Evolutionary conservation across 2,113 vertebrate genomes (phyloP), one percentile per base, ranked within the genome.

Genomic region (Lethenteron reissneri): DNA sequence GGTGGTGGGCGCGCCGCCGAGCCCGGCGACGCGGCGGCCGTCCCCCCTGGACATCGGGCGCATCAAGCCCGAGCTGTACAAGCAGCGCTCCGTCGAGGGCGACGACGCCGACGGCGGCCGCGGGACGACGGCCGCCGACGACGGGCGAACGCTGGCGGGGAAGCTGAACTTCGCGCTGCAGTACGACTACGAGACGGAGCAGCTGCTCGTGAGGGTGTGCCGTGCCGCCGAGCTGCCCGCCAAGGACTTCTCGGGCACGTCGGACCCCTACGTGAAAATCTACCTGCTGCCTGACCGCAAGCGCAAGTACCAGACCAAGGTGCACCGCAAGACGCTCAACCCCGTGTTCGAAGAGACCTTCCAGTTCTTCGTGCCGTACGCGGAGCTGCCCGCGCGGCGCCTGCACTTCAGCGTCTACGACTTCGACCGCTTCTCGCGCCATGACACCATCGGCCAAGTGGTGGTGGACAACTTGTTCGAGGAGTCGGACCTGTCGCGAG

Each of bases 341-440:
- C 92, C 94, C 75, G 90, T 85, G 12, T 99, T 97, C 1, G 85
- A 84, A 0, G 94, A 96, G 80, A 86, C 84, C 76, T 97, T 99
- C 84, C 86, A 92, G 76, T 99, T 99, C 80, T 83, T 83, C 6
- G 90, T 97, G 76, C 87, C 88, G 0, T 99, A 97, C 80, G 88
- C 87, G 74, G 92, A 96, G 78, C 87, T 99, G 77, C 87, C 81
- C 56, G 81, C 85, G 3, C 84, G 92, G 58, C 96, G 95, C 79
- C 88, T 99, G 73, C 94, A 99, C 83, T 99, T 99, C 83, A 96
- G 88, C 69, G 85, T 99, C 71, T 99, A 97, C 72, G 92, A 99
- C 82, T 99, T 99, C 76, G 94, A 97, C 81, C 86, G 92, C 70
- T 99, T 99, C 81, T 95, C 94, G 74, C 88, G 92, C 56, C 94